These are phyloP conservation scores for Porites lutea DNA, from an alignment of 64 coral and sea anemone genomes.

Conservation along the genomic window DNA sequence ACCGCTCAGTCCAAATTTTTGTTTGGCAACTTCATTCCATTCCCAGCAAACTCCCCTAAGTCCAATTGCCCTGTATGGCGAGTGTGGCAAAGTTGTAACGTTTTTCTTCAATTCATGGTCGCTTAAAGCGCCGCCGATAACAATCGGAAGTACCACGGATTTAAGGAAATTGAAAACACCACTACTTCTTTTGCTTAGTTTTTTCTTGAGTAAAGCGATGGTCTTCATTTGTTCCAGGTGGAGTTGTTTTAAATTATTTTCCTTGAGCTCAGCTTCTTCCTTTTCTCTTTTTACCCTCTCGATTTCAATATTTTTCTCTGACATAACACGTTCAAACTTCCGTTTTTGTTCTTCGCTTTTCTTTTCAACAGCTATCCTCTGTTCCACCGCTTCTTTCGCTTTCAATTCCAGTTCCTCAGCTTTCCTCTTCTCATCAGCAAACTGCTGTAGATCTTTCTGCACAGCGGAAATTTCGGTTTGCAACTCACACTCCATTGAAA, in stretches of 20 bases:
- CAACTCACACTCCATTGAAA: conserved; percentile 50
- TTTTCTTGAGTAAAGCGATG: neutral
- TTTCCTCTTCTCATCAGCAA: conserved; percentile 10
- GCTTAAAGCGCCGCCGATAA: too few relatives aligned
- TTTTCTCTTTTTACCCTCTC: neutral
- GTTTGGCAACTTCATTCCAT: too few relatives aligned
- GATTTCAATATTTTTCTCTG: neutral
- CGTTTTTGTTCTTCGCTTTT: conserved; percentile 31
- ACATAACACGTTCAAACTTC: conserved; percentile 4
- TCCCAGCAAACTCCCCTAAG: too few relatives aligned
- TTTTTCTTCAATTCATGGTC: too few relatives aligned
- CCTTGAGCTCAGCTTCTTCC: neutral
- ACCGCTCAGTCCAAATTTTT: too few relatives aligned
- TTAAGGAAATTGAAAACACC: neutral
- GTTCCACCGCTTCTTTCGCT: conserved; percentile 13
- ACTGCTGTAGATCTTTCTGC: conserved; percentile 4
- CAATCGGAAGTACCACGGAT: neutral
- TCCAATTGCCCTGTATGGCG: too few relatives aligned
- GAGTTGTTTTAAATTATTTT: neutral
- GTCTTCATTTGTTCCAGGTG: neutral
- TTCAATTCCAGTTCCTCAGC: conserved; percentile 19
- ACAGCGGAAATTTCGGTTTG: conserved; percentile 26
- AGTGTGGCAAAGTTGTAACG: too few relatives aligned
- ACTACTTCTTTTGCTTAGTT: neutral
- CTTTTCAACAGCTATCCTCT: neutral